These are phyloP conservation scores for Mus minutoides DNA, from an alignment of 2,797 vertebrate species.

Conservation along the genomic window DNA sequence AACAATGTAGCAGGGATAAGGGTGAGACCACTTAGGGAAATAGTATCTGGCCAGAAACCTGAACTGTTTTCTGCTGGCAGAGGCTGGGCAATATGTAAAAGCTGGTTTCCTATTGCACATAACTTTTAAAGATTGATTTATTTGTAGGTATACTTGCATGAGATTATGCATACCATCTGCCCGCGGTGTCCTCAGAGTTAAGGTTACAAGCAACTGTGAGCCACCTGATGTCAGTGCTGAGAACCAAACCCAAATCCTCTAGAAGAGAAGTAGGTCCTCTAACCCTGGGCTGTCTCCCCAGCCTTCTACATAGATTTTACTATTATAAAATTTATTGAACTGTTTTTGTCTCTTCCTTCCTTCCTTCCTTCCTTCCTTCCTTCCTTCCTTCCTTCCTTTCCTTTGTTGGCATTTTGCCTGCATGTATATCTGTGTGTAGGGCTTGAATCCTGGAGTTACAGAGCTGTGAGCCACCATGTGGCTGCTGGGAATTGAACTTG, in stretches of 20 bases:
- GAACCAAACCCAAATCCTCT: neutral
- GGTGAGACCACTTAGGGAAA: neutral
- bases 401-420: neutral
- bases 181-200: no score
- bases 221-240: neutral
- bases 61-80: neutral
- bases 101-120: neutral
- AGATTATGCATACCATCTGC: neutral
- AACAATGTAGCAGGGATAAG: neutral
- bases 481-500: neutral
- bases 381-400: no score
- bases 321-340: neutral
- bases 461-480: neutral
- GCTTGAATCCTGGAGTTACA: neutral
- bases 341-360: neutral
- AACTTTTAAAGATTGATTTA: neutral
- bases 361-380: no score
- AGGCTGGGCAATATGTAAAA: neutral
- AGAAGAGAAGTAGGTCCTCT: neutral
- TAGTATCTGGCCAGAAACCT: neutral
- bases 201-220: neutral
- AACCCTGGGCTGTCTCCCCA: neutral
- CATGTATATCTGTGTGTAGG: neutral
- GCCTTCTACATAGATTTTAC: neutral
- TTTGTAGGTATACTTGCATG: no score